These are phyloP conservation scores for Nannobrachium achirus DNA, from an alignment of 2,113 vertebrate genomes.

Conservation along the genomic window DNA sequence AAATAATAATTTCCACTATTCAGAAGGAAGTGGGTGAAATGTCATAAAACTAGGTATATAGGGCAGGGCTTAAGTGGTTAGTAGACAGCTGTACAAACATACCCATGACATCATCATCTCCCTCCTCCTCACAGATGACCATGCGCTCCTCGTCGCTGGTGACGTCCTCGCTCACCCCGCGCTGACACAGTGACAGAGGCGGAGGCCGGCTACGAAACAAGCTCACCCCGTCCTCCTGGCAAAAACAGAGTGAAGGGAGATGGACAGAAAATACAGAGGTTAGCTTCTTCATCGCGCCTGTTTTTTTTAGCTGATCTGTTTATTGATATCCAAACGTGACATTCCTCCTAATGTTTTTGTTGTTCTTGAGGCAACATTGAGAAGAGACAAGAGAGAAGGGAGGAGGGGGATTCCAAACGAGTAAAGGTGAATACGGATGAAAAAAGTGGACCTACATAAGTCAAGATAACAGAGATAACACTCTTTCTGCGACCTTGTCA, in stretches of 20 bases:
- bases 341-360: not conserved
- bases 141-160: slow-evolving; percentile 86
- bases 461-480: too few species aligned
- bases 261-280: not conserved
- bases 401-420: too few species aligned
- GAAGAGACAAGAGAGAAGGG: too few species aligned
- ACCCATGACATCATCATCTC: slow-evolving; percentile 85
- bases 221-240: slow-evolving; percentile 60
- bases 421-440: too few species aligned
- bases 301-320: not conserved
- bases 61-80: not conserved
- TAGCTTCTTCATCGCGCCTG: not conserved
- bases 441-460: too few species aligned
- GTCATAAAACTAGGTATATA: too few species aligned
- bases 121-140: slow-evolving; percentile 86
- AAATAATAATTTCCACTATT: too few species aligned
- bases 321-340: not conserved
- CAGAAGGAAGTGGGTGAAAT: too few species aligned
- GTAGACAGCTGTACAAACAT: slow-evolving; percentile 27
- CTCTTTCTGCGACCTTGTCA: too few species aligned
- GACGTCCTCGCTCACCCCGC: slow-evolving; percentile 82
- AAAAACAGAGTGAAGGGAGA: not conserved
- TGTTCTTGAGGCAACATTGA: too few species aligned
- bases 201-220: slow-evolving; percentile 54
- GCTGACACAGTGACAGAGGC: slow-evolving; percentile 71